Percentiles rank a stretch among this genome's conserved stretches.
phyloP scores from a whole-genome alignment of 2,113 vertebrate genomes.

The Strigops habroptila region DNA sequence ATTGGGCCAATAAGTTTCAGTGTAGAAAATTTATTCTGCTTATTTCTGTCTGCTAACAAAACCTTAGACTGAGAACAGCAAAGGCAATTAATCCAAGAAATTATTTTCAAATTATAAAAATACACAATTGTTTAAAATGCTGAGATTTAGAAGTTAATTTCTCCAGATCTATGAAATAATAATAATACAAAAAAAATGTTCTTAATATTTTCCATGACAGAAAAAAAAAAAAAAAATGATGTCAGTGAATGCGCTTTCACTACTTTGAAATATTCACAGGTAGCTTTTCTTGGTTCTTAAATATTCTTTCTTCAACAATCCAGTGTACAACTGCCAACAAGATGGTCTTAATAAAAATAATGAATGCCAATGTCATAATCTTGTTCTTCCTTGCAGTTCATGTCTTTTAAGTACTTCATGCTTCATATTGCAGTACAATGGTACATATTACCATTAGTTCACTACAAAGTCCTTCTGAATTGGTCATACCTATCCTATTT shows the following conservation, averaged over 20 bases:
- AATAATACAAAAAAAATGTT: accelerated
- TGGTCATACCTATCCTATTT: neutral
- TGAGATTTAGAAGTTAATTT: neutral
- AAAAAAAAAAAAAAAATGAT: neutral
- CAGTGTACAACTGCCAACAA: neutral
- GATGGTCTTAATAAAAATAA: neutral
- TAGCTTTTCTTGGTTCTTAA: neutral
- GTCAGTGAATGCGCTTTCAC: neutral
- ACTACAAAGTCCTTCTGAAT: neutral
- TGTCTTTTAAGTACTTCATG: neutral
- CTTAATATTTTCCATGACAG: neutral
- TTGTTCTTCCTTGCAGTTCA: neutral
- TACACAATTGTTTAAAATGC: neutral
- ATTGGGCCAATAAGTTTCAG: neutral
- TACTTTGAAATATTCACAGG: neutral
- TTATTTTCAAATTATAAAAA: neutral
- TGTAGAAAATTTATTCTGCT: neutral
- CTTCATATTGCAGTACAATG: neutral
- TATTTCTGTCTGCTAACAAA: neutral
- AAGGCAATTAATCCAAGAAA: neutral
- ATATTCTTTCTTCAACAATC: neutral
- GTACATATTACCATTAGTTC: neutral
- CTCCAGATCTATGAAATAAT: neutral
- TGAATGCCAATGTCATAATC: neutral
- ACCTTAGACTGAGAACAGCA: neutral